Conservation (phyloP, 1,140 invertebrate species). For the Limonius californicus region DNA sequence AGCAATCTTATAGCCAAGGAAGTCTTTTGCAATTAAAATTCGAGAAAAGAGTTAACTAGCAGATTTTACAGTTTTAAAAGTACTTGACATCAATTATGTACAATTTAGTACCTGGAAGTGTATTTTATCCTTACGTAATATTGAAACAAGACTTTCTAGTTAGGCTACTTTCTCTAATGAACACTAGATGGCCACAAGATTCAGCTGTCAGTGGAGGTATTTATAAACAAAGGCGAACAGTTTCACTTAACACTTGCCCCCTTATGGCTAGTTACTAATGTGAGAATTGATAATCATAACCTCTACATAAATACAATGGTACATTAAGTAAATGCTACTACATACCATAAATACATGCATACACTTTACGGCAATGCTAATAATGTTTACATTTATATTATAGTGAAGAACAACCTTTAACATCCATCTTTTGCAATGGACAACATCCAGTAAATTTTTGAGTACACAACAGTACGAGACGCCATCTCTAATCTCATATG, state of each 20-base stretch:
- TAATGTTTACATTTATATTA: neutral
- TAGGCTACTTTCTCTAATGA: too few species aligned
- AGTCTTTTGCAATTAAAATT: too few species aligned
- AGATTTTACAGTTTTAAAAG: too few species aligned
- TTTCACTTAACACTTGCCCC: constrained; percentile 6
- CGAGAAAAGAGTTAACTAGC: too few species aligned
- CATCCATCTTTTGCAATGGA: neutral
- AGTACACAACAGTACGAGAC: neutral
- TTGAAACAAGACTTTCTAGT: too few species aligned
- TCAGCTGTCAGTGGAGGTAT: too few species aligned
- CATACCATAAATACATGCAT: neutral
- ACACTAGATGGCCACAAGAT: too few species aligned
- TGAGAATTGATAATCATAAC: neutral
- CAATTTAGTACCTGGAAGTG: too few species aligned
- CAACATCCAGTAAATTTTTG: constrained; percentile 9
- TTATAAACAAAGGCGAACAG: neutral
- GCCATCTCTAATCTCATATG: neutral
- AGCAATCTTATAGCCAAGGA: too few species aligned
- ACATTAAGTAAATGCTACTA: constrained; percentile 7
- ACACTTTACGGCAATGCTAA: neutral
- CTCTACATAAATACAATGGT: neutral
- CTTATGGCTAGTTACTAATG: constrained; percentile 5
- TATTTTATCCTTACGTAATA: too few species aligned
- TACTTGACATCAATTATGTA: too few species aligned
- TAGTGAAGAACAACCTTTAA: neutral